Base-by-base conservation (phyloP, 2,797 vertebrate genomes). In the Ispidina lecontei region DNA sequence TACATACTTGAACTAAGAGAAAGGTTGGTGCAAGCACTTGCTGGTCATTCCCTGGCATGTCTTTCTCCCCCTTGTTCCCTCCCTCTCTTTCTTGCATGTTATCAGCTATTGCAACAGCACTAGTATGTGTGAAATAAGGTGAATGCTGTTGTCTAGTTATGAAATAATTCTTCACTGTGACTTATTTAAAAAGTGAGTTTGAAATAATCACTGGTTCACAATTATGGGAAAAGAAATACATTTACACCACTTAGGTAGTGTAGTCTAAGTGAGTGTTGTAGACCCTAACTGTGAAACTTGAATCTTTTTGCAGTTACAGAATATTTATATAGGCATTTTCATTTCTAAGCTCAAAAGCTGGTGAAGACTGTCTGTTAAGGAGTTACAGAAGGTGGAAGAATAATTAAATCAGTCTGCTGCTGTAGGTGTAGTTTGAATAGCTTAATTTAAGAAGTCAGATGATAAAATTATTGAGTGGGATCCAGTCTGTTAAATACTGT, bases 21-120 rank as follows among this genome's bases (percentile, higher is more conserved):
- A 93, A 80, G 67, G 87, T 94, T 95, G 97, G 94, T 97, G 96
- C 92, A 97, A 96, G 86, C 94, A 95, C 95, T 96, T 96, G 91
- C 55, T 78, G 79, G 84, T 96, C 68, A 12, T 91, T 91, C 85
- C 52, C 59, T 75, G 41, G 41, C 52, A 70, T 72, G 73, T 79
- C 83, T 74, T 62, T 87, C 70, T 76, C 58, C 70, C 41, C 33
- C 68, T 75, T 3, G 3, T 81, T 74, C 67, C 68, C 89, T 88
- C 89, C 91, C 76, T 92, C n/a, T 72, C 31, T 58, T 71, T 87
- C 73, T 79, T 63, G 35, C 1, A 0, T 17, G 41, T 82, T 95
- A 80, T 91, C 95, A 83, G 76, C 68, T 81, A 91, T 92, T 92
- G 70, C 84, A 93, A 92, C 83, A 84, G 56, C 63, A 65, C 29